A percentile compares a stretch with the other conserved stretches of the same genome.
phyloP scores from a whole-genome alignment of 2,888 invertebrate species.

The Hirtodrosophila confusa region DNA sequence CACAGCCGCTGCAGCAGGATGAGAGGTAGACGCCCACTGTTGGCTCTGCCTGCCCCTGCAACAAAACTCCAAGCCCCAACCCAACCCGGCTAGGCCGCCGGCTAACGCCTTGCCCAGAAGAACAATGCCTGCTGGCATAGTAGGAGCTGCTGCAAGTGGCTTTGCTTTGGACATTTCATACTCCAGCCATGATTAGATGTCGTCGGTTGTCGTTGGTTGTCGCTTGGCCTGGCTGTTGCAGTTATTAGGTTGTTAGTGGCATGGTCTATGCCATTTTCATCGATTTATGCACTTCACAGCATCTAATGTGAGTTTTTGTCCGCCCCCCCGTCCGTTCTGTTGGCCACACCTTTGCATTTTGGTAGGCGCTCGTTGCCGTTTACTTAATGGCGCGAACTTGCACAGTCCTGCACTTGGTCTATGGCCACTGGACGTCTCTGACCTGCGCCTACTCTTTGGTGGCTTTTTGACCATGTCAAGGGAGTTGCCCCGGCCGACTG shows the following conservation, averaged over 20 bases:
- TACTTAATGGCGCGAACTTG: constrained; percentile 63
- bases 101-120: constrained; percentile 65
- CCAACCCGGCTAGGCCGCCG: constrained; percentile 13
- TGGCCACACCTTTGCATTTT: constrained; percentile 23
- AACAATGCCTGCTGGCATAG: constrained; percentile 69
- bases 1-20: constrained; percentile 42
- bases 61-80: no score
- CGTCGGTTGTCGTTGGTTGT: constrained; percentile 44
- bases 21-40: constrained; percentile 46
- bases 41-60: background rate
- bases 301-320: constrained; percentile 62
- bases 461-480: background rate
- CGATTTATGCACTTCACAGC: constrained; percentile 80
- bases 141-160: constrained; percentile 73
- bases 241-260: constrained; percentile 82
- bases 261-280: constrained; percentile 76
- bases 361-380: constrained; percentile 43
- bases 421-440: background rate
- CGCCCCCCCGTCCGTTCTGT: background rate
- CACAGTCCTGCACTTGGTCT: constrained; percentile 23
- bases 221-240: constrained; percentile 45
- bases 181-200: constrained; percentile 73
- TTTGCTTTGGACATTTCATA: constrained; percentile 70
- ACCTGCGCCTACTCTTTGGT: background rate
- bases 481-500: constrained; percentile 11